A percentile compares a stretch with the other conserved stretches of the same genome.
These are phyloP conservation scores for Kuschelorhynchus macadamiae DNA, from an alignment of 2,888 invertebrate species.

Conservation along the genomic window DNA sequence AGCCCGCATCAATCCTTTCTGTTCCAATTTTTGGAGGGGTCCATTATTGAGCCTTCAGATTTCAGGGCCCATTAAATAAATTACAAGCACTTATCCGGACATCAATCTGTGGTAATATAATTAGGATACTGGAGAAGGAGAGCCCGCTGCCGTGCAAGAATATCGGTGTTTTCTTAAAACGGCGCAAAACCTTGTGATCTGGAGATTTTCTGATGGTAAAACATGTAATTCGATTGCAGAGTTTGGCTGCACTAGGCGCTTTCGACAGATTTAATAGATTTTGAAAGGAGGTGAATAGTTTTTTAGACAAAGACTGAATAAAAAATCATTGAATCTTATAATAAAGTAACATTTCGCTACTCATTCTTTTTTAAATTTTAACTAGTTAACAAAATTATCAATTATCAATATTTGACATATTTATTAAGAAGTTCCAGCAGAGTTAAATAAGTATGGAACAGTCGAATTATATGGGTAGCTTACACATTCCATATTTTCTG, in stretches of 20 bases:
- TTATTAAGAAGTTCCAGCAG: no score
- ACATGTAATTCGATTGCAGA: constrained; percentile 33
- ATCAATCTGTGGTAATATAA: constrained; percentile 49
- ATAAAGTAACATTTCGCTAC: no score
- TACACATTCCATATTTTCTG: no score
- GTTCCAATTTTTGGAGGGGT: constrained; percentile 47
- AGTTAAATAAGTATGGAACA: no score
- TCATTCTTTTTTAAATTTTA: no score
- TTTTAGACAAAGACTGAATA: no score
- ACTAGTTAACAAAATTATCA: no score
- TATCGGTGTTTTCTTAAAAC: constrained; percentile 36
- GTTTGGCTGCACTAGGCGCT: constrained; percentile 6
- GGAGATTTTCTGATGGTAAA: constrained; percentile 26
- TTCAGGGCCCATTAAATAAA: constrained; percentile 47
- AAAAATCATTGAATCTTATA: no score
- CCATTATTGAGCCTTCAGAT: constrained; percentile 45
- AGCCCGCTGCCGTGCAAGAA: constrained; percentile 32
- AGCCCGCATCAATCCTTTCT: constrained; percentile 38
- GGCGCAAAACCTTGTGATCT: constrained; percentile 29
- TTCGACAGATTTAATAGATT: not conserved
- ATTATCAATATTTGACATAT: no score
- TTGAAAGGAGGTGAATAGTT: not conserved
- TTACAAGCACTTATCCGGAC: constrained; percentile 48
- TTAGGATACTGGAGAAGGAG: constrained; percentile 37
- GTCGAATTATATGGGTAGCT: no score